These are phyloP conservation scores for Furcula furcula DNA, from an alignment of 2,888 invertebrate genomes.

Conservation along the genomic window DNA sequence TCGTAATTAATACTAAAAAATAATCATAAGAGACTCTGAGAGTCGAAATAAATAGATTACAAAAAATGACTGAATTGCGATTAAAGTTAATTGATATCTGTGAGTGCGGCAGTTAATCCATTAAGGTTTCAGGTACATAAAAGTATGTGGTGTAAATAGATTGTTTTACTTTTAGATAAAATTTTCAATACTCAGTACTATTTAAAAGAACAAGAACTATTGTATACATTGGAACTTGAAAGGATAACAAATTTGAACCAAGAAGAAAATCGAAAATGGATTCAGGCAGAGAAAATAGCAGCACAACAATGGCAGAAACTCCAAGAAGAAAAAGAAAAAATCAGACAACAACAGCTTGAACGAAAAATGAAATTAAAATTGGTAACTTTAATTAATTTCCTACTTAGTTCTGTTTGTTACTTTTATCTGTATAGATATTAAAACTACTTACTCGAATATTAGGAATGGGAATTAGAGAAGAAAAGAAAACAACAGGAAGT, in stretches of 20 bases:
- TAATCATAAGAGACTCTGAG: neutral
- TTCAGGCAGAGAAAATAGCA: slow-evolving; percentile 84
- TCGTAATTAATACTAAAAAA: neutral
- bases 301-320: slow-evolving; percentile 84
- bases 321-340: slow-evolving; percentile 79
- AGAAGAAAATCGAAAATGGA: slow-evolving; percentile 85
- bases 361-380: slow-evolving; percentile 80
- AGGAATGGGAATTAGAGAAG: slow-evolving; percentile 87
- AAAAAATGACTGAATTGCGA: neutral
- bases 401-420: neutral
- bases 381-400: slow-evolving; percentile 2
- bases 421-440: neutral
- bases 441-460: slow-evolving; percentile 21
- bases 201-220: slow-evolving; percentile 54
- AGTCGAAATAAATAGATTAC: neutral
- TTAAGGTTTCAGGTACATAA: no score
- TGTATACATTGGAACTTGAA: slow-evolving; percentile 76
- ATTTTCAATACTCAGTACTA: slow-evolving; percentile 17
- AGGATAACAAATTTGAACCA: slow-evolving; percentile 79
- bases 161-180: slow-evolving; percentile 13
- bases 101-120: no score
- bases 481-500: slow-evolving; percentile 76
- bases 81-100: no score
- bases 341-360: slow-evolving; percentile 80
- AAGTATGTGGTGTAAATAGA: no score